These are phyloP conservation scores for Rhinoderma darwinii DNA, from an alignment of 2,113 vertebrate species.

Conservation along the genomic window DNA sequence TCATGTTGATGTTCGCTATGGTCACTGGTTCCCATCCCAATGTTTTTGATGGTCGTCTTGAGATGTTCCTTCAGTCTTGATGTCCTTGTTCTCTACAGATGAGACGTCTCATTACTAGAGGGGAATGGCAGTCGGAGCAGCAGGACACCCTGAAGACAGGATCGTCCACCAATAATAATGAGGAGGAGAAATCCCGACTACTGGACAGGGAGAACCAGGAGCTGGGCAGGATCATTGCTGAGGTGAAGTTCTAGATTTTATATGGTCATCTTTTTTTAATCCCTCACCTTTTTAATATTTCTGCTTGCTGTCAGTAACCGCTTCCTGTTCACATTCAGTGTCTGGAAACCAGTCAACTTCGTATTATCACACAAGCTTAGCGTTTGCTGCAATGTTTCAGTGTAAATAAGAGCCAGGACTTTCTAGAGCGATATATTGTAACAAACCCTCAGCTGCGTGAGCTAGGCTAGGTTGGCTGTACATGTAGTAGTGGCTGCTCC, in stretches of 20 bases:
- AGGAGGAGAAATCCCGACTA: constrained; percentile 93
- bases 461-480: too few species aligned
- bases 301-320: neutral
- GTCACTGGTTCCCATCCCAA: neutral
- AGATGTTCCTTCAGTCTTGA: neutral
- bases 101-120: constrained; percentile 90
- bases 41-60: neutral
- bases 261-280: neutral
- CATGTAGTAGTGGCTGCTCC: too few species aligned
- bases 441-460: too few species aligned
- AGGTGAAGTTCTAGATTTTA: constrained; percentile 71
- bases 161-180: constrained; percentile 95
- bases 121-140: constrained; percentile 96
- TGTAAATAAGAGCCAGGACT: too few species aligned
- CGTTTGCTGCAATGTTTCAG: too few species aligned
- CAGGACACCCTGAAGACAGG: constrained; percentile 97
- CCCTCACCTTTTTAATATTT: neutral
- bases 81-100: constrained; percentile 74
- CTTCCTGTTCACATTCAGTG: neutral
- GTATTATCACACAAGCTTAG: too few species aligned
- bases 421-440: too few species aligned
- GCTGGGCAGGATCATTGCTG: constrained; percentile 93
- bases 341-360: too few species aligned
- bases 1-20: too few species aligned
- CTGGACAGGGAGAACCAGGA: constrained; percentile 93